A percentile compares a stretch with the other conserved stretches of the same genome.
phyloP scores from a whole-genome alignment of 2,113 vertebrate genomes.

The Brachypodius melanocephalos region DNA sequence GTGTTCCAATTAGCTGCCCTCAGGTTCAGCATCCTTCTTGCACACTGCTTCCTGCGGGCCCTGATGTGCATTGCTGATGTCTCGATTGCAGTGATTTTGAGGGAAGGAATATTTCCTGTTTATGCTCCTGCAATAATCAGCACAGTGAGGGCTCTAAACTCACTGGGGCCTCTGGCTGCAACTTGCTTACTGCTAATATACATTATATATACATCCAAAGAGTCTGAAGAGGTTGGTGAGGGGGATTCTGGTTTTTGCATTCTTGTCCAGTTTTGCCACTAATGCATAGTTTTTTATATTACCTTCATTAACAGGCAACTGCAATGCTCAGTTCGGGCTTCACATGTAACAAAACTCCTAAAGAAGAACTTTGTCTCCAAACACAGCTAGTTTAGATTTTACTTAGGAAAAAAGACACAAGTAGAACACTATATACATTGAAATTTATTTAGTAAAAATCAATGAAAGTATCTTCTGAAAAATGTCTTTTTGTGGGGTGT shows the following conservation, averaged over 20 bases:
- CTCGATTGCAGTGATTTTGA: neutral
- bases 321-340: neutral
- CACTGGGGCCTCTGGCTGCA: neutral
- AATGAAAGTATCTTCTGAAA: neutral
- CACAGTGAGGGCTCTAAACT: neutral
- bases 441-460: neutral
- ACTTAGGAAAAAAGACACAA: neutral
- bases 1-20: conserved; percentile 12
- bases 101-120: neutral
- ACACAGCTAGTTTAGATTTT: neutral
- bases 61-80: neutral
- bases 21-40: neutral
- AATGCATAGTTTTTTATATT: neutral
- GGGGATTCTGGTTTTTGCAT: neutral
- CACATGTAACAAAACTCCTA: neutral
- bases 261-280: neutral
- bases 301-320: neutral
- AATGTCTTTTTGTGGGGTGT: accelerated
- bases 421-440: neutral
- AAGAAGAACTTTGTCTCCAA: neutral
- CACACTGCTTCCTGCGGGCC: neutral
- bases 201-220: neutral
- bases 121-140: neutral
- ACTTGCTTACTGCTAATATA: neutral
- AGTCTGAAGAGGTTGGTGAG: neutral